Base-by-base conservation (phyloP, 2,888 invertebrate genomes). In the Caenorhabditis plicata region DNA sequence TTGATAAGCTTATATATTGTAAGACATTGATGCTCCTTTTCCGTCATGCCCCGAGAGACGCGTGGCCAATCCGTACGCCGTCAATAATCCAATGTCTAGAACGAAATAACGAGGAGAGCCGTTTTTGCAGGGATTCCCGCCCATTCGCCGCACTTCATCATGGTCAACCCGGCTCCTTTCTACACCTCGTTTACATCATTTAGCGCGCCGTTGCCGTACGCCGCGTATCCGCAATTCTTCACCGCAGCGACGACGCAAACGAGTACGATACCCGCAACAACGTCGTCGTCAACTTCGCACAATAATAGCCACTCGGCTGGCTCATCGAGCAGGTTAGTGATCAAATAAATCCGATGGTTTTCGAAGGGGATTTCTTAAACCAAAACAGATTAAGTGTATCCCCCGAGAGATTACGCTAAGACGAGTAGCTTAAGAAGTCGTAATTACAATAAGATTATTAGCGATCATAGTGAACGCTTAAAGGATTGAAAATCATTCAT, bases 391-490 rank as follows among this genome's bases (percentile, higher is more conserved):
- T 49, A 48, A 58, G 58, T 52, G 52, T 58, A 58, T 41, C 52
- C 52, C n/a, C 50, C 40, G 46, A 46, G 48, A 58, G 58, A 58
- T 58, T 58, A 58, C 58, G 52, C 40, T 58, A 58, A 58, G 52
- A 52, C 49, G 33, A 29, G 35, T 11, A 29, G 23, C 42, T 56
- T 45, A 56, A 45, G 48, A 43, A 55, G 39, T 43, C 48, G 45
- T 56, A 45, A 47, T 45, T 45, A 56, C 45, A 39, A 45, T 27
- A 39, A 40, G 25, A 7, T 17, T 11, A 17, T n/a, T n/a, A n/a
- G n/a, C n/a, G n/a, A n/a, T n/a, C n/a, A n/a, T n/a, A n/a, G n/a
- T n/a, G 17, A 31, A 22, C 20, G 15, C 9, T 2, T 17, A n/a
- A 31, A n/a, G 17, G 33, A 4, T 33, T 13, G n/a, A 8, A 29